phyloP scores from a whole-genome alignment of 1,140 invertebrate species.

The Drosophila lacertosa region DNA sequence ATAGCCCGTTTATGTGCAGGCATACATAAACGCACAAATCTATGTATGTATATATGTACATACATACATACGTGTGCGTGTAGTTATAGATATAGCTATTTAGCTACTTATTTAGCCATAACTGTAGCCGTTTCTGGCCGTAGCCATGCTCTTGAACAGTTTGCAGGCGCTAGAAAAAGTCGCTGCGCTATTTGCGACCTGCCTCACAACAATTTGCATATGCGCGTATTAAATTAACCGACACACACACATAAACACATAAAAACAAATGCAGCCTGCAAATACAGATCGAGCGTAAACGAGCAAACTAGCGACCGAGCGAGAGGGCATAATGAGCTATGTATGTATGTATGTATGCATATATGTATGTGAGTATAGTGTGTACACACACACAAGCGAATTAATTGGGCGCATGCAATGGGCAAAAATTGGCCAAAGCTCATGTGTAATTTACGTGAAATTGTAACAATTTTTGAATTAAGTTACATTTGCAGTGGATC shows the following conservation, averaged over 20 bases:
- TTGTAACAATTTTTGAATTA: conserved; percentile 61
- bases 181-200: conserved; percentile 67
- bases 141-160: conserved; percentile 47
- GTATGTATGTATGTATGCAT: no score
- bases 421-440: conserved; percentile 59
- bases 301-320: no score
- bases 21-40: neutral
- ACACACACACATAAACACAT: conserved; percentile 22
- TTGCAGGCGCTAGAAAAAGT: conserved; percentile 33
- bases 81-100: conserved; percentile 14
- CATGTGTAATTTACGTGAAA: conserved; percentile 64
- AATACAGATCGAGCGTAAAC: conserved; percentile 8
- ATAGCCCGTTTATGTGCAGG: conserved; percentile 12
- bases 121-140: conserved; percentile 28
- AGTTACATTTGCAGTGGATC: conserved; percentile 31
- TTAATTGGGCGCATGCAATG: conserved; percentile 54
- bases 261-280: no score
- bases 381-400: neutral
- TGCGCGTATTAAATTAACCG: conserved; percentile 58
- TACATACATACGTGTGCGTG: neutral
- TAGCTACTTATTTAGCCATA: conserved; percentile 15
- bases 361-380: no score
- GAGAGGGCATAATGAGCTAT: no score
- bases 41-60: neutral
- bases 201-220: conserved; percentile 74